Percentiles rank a stretch among this genome's conserved stretches.
Conservation (phyloP, 2,113 vertebrate species). For the Calcarius ornatus region DNA sequence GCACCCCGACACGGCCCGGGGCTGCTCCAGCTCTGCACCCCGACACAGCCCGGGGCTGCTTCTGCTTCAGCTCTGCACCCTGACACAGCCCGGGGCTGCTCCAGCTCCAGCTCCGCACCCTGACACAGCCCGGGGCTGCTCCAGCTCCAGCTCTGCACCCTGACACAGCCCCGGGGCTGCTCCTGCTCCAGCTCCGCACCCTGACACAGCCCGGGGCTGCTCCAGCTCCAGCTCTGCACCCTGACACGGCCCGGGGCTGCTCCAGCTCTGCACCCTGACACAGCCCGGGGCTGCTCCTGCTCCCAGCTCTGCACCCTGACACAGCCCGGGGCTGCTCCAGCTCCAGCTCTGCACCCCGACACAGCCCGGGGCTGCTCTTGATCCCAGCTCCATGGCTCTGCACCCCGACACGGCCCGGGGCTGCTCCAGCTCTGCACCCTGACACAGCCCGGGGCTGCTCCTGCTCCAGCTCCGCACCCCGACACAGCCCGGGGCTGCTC, state of each 20-base stretch:
- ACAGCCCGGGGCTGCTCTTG: not conserved
- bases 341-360: no score
- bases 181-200: no score
- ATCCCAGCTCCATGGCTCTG: not conserved
- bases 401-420: no score
- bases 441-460: not conserved
- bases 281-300: not conserved
- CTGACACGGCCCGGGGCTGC: not conserved
- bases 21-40: not conserved
- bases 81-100: no score
- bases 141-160: no score
- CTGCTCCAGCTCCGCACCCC: not conserved
- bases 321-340: no score
- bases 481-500: not conserved
- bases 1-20: not conserved
- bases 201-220: not conserved
- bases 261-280: not conserved
- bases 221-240: not conserved
- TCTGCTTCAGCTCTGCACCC: no score
- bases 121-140: no score
- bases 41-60: no score
- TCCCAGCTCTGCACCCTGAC: rapidly evolving
- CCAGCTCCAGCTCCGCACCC: no score
- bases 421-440: no score
- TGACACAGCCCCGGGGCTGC: no score